These are phyloP conservation scores for Drosophila oshimai DNA, from an alignment of 1,140 invertebrate genomes.

Conservation along the genomic window DNA sequence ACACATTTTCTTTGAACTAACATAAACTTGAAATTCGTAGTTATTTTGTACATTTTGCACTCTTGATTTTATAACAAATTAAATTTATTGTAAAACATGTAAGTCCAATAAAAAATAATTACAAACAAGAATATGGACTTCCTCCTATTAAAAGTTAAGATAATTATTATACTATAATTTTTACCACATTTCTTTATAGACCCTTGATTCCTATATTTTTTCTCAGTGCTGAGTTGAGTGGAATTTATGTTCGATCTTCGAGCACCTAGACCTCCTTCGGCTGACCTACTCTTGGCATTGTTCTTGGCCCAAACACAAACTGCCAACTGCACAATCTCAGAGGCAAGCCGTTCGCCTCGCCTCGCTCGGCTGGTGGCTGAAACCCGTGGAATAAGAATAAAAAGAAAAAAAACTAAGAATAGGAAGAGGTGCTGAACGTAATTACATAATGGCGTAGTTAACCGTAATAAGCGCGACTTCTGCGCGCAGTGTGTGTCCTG, in stretches of 20 bases:
- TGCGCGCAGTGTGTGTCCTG: slow-evolving; percentile 77
- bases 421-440: slow-evolving; percentile 51
- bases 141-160: no score
- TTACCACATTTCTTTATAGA: neutral
- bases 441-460: slow-evolving; percentile 81
- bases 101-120: neutral
- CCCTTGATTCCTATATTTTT: neutral
- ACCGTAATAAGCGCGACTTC: slow-evolving; percentile 78
- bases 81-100: neutral
- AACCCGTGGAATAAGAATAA: slow-evolving; percentile 28
- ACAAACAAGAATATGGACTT: neutral
- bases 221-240: neutral
- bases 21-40: no score
- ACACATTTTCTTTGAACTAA: no score
- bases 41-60: no score
- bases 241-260: slow-evolving; percentile 25
- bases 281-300: slow-evolving; percentile 40
- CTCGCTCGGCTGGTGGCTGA: slow-evolving; percentile 55
- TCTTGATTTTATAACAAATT: no score
- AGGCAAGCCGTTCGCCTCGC: slow-evolving; percentile 47
- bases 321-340: slow-evolving; percentile 40
- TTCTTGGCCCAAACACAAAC: slow-evolving; percentile 38
- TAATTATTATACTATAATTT: no score
- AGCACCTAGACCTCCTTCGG: slow-evolving; percentile 29
- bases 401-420: neutral